These are phyloP conservation scores for Amaurobius ferox DNA, from an alignment of 2,888 invertebrate genomes.

Conservation along the genomic window DNA sequence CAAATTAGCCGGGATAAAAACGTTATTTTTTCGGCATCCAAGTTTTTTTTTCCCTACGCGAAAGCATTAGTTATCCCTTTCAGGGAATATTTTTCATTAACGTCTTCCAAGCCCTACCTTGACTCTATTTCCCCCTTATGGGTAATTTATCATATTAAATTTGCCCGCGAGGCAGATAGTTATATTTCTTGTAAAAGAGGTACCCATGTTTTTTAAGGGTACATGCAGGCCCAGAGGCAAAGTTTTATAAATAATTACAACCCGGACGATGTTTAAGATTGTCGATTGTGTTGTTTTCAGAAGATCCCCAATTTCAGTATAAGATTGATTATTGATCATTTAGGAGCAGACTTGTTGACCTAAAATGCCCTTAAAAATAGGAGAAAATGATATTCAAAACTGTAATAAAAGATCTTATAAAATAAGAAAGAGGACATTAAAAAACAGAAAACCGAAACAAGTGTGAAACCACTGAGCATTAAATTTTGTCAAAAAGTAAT, in stretches of 20 bases:
- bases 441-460: no score
- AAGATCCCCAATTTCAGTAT: background rate
- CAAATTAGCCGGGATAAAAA: constrained; percentile 68
- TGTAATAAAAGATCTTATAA: no score
- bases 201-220: background rate
- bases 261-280: background rate
- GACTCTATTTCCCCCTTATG: constrained; percentile 56
- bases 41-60: constrained; percentile 45
- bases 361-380: no score
- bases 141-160: constrained; percentile 68
- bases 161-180: constrained; percentile 62
- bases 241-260: constrained; percentile 6
- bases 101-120: constrained; percentile 60
- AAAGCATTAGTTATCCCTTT: constrained; percentile 62
- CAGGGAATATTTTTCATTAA: constrained; percentile 69
- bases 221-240: background rate
- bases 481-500: no score
- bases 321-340: constrained; percentile 8
- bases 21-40: constrained; percentile 46
- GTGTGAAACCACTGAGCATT: no score
- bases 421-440: no score
- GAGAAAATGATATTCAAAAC: no score
- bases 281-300: background rate
- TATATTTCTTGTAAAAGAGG: constrained; percentile 56
- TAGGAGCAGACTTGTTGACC: no score